These are phyloP conservation scores for Eulemur rubriventer DNA, from an alignment of 2,797 vertebrate species.

Conservation along the genomic window DNA sequence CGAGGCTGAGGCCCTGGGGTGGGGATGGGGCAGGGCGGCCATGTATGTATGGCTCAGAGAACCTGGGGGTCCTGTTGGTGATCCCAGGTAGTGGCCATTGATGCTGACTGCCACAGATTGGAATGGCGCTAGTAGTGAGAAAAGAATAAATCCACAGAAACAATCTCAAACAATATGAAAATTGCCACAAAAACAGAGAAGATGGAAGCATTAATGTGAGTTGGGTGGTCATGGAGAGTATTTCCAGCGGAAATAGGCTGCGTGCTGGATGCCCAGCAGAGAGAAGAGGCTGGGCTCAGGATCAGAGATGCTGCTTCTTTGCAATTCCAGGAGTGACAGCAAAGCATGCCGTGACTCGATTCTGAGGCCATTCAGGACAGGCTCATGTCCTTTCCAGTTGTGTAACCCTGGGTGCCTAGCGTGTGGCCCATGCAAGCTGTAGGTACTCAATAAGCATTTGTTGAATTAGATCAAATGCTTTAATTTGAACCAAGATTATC, in stretches of 20 bases:
- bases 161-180: neutral
- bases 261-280: neutral
- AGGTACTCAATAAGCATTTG: neutral
- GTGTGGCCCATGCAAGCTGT: neutral
- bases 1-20: neutral
- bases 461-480: neutral
- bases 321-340: neutral
- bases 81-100: neutral
- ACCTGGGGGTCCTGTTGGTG: neutral
- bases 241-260: neutral
- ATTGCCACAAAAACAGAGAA: neutral
- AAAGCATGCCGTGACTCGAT: neutral
- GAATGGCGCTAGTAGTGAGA: neutral
- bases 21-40: too few relatives aligned
- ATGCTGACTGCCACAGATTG: neutral
- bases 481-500: neutral
- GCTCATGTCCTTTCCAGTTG: neutral
- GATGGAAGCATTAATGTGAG: neutral
- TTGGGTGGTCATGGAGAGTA: neutral
- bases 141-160: neutral
- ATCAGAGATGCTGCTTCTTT: neutral
- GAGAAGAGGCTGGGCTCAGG: neutral
- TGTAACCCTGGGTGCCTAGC: neutral
- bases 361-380: neutral
- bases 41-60: neutral